Base-by-base conservation (phyloP, 2,888 invertebrate species). In the Microchrysa polita region DNA sequence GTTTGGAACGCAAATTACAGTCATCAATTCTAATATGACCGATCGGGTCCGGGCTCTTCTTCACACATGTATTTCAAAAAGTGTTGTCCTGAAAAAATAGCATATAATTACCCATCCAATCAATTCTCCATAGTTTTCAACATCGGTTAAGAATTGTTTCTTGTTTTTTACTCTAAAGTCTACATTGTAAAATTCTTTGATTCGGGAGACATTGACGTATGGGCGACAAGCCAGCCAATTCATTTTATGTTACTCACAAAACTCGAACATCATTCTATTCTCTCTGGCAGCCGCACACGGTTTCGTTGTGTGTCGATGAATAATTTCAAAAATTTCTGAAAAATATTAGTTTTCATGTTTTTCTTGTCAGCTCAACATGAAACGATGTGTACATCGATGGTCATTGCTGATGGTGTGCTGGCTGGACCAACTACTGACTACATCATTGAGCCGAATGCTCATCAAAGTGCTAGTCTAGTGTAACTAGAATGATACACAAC, bases 271-370 rank as follows among this genome's bases (percentile, higher is more conserved):
- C n/a, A n/a, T n/a, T n/a, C n/a, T n/a, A n/a, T n/a, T n/a, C n/a
- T n/a, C n/a, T n/a, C n/a, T n/a, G 16, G 4, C 48, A n/a, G 4
- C 48, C 14, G 4, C n/a, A n/a, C n/a, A n/a, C 48, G 5, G 12
- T 12, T 12, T 48, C 48, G 48, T 10, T 4, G 48, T 4, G 48
- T 48, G 48, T 48, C 7, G 48, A 48, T 48, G 48, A 48, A 48
- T 48, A 48, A 48, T 48, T 48, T 48, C 14, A 48, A 48, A 48
- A 48, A 48, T 48, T 48, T 48, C 27, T 34, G 4, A 12, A 48
- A 48, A 48, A n/a, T 48, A 48, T n/a, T 48, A 48, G 12, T 48
- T 48, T 48, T 48, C 48, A n/a, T 48, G 48, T 48, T 48, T 48
- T 48, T 48, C 5, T 48, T 48, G 48, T 48, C 48, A 48, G 48